Percentiles rank a stretch among this genome's conserved stretches.
Evolutionary conservation across 2,888 invertebrate species (phyloP).

Genomic region (Platycnemis pennipes): DNA sequence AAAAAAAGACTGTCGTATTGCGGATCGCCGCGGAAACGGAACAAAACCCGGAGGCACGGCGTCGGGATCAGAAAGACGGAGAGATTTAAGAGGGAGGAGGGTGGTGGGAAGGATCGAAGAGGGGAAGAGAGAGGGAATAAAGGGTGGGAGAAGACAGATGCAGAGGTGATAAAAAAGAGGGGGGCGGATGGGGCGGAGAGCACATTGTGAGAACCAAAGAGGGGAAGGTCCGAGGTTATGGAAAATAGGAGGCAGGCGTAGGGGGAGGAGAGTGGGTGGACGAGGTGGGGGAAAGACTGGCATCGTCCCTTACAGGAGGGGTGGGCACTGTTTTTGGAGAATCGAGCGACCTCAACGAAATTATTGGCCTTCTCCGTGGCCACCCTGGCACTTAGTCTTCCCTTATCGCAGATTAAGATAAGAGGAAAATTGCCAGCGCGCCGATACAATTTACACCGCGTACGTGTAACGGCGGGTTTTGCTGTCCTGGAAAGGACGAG

Average conservation of each 20-base stretch:
- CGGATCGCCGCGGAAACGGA: conserved; percentile 24
- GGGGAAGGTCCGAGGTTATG: background rate
- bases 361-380: conserved; percentile 58
- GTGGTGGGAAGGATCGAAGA: background rate
- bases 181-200: background rate
- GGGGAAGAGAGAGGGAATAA: background rate
- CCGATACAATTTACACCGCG: conserved; percentile 64
- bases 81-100: background rate
- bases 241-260: background rate
- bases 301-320: background rate
- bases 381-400: conserved; percentile 62
- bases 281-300: background rate
- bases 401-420: conserved; percentile 67
- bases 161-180: background rate
- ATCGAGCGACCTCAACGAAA: conserved; percentile 66
- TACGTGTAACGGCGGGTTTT: conserved; percentile 54
- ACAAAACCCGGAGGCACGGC: background rate
- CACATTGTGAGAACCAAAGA: background rate
- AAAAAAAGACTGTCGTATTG: conserved; percentile 28
- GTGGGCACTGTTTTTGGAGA: conserved; percentile 38
- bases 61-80: background rate
- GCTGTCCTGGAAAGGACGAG: conserved; percentile 28
- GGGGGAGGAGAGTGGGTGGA: background rate
- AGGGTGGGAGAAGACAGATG: background rate
- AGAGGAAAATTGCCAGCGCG: conserved; percentile 56